Base-by-base conservation (phyloP, 2,797 vertebrate genomes). In the Labroides dimidiatus region DNA sequence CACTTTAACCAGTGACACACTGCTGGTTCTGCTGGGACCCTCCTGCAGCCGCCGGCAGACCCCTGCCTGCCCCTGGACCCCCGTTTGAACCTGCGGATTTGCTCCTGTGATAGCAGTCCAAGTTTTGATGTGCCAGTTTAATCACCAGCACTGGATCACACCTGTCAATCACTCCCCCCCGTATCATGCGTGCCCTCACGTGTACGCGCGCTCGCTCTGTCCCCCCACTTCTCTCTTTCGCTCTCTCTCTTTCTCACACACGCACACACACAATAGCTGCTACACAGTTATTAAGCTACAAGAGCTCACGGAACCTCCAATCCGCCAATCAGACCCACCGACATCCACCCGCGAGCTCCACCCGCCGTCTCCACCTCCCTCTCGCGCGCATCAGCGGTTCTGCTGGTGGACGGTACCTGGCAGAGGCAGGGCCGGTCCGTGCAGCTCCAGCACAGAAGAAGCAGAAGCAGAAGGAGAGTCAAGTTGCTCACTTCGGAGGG, bases 361-460 rank as follows among this genome's bases (percentile, higher is more conserved):
- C 92, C 85, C 92, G 86, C 92, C 93, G 90, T 92, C 92, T 92
- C 91, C 88, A 85, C 86, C 59, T 63, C 16, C 30, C 59, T 42
- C 11, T 13, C 49, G 73, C 76, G 64, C 72, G 81, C 85, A 69
- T 33, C 23, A 39, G 65, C 19, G 68, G 75, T 61, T 87, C 78
- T 89, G 85, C 78, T 89, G 86, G 75, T 84, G 88, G 90, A 86
- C 92, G 92, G 93, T 93, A 92, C 93, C 94, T 93, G 93, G 88
- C 90, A 88, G 87, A 83, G 87, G 90, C 85, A 92, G 90, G 90
- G 90, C 88, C 92, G 88, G 91, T 93, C 91, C 86, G 67, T 53
- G 55, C 81, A 74, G 82, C 76, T 84, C 73, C 50, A 52, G 49
- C 81, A 77, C 77, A 80, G 70, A 24, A 51, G 49, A 51, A 49